Base-by-base conservation (phyloP, 2,113 vertebrate genomes). In the Euleptes europaea region DNA sequence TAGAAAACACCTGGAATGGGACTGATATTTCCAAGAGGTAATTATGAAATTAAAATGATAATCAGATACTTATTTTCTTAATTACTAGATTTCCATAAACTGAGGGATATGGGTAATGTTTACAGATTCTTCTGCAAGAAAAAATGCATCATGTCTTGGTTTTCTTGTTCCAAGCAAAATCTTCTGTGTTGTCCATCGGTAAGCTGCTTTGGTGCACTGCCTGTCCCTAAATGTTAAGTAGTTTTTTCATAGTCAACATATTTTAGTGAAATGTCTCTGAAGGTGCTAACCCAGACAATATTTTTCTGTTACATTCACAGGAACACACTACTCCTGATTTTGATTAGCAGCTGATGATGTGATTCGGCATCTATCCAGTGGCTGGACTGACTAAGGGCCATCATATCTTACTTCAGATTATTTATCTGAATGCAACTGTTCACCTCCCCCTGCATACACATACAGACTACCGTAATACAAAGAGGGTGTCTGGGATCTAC, bases 11-110 rank as follows among this genome's bases (percentile, higher is more conserved):
- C 94, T 96, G 96, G 91, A 92, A 94, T 78, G 10, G 66, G n/a
- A 83, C 85, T 94, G 90, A 95, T 96, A 96, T 94, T 96, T 94
- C 92, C 85, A 84, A 96, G 89, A 96, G 86, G 77, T 86, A 95
- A 95, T 96, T 96, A 95, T 93, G 88, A 96, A 95, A 96, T 96
- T 95, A 94, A 91, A 93, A 95, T 86, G 89, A 93, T 93, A 96
- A 94, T 87, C 88, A 89, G 69, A 91, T 83, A 87, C 28, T 54
- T 84, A 92, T 91, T 94, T 94, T 66, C 93, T 94, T 94, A 94
- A 95, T 95, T 87, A 19, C 84, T 77, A 92, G 92, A 90, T 94
- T 94, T 93, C 92, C 85, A 86, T 91, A 92, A 87, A 17, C 35
- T 86, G 49, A 17, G 63, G 40, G 74, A 91, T 0, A 23, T 5